Base-by-base conservation (phyloP, 2,797 vertebrate species). In the Enteromius anoplus region DNA sequence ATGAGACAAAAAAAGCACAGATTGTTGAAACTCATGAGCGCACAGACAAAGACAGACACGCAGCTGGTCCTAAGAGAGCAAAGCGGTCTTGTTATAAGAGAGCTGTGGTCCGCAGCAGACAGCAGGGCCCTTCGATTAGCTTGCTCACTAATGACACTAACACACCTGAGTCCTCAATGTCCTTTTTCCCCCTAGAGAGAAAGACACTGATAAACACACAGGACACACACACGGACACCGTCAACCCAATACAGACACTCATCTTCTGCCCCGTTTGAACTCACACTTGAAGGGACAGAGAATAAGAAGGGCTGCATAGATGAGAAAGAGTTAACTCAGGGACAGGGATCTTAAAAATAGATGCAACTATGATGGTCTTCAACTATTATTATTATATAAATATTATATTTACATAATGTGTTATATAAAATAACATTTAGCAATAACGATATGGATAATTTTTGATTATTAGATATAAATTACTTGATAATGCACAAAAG, bases 81-180 rank as follows among this genome's bases (percentile, higher is more conserved):
- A 62, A 79, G 55, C 42, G 26, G 62, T 79, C 70, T 75, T 70
- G 78, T 75, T 80, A 83, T 79, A 64, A 75, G 49, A 75, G 70
- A 60, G 58, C 37, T 75, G 76, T 86, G 76, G 70, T 83, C 62
- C 55, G 53, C 29, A 45, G 75, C 80, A 80, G 70, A 86, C 76
- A 79, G 79, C 78, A 71, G 66, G 80, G 69, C 40, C 69, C 53
- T 85, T 86, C 76, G 70, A 86, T 86, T 85, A 85, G 51, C 81
- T 75, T 53, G 45, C 76, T 75, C 51, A 65, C 91, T 93, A 93
- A 93, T 91, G 88, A 89, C 86, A 91, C 66, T 84, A 84, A 88
- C 92, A 94, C 93, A 94, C 93, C 93, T 94, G 93, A 90, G 92
- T 92, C 91, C 92, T 85, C 75, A 82, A 86, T 85, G 80, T 88